Conservation (phyloP, 2,888 invertebrate species). For the Leptinotarsa peninsularis region DNA sequence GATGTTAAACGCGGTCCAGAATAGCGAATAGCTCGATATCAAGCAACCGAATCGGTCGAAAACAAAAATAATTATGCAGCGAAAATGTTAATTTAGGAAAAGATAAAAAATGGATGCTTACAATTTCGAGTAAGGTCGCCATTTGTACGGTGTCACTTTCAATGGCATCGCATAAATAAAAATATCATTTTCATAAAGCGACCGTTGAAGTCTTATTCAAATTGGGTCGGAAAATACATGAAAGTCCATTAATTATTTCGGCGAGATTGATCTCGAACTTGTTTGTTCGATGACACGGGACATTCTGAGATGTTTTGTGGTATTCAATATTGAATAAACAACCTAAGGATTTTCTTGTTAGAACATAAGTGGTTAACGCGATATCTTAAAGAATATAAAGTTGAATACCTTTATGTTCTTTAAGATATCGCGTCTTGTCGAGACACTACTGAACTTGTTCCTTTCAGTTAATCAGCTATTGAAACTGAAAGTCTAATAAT, state of each 20-base stretch:
- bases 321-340: no score
- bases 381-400: no score
- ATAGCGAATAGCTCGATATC: conserved; percentile 17
- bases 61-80: conserved; percentile 27
- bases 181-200: conserved; percentile 17
- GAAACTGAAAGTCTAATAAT: no score
- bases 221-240: conserved; percentile 13
- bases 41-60: conserved; percentile 23
- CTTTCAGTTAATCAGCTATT: no score
- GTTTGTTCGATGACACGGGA: conserved; percentile 1
- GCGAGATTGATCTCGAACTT: not conserved
- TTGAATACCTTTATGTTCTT: no score
- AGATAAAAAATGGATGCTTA: conserved; percentile 33
- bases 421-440: no score
- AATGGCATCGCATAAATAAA: conserved; percentile 51
- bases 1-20: conserved; percentile 30
- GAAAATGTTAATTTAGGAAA: conserved; percentile 31
- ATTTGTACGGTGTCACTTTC: conserved; percentile 52
- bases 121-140: conserved; percentile 43
- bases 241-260: not conserved
- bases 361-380: no score
- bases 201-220: conserved; percentile 15
- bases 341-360: no score
- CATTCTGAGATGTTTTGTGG: no score
- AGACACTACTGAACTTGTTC: no score